Percentiles rank a stretch among this genome's conserved stretches.
These are phyloP conservation scores for Napeogenes inachia DNA, from an alignment of 2,888 invertebrate species.

Conservation along the genomic window DNA sequence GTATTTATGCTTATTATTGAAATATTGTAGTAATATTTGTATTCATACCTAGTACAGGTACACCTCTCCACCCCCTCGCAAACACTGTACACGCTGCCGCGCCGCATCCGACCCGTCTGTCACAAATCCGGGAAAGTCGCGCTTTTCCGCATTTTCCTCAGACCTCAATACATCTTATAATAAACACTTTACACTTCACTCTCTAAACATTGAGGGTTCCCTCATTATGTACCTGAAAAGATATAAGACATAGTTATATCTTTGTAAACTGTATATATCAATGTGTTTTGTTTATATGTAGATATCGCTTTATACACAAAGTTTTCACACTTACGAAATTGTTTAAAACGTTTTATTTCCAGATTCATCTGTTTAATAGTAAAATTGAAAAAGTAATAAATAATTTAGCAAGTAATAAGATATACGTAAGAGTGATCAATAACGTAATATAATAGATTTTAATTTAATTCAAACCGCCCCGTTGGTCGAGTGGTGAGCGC, in stretches of 20 bases:
- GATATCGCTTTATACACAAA: neutral
- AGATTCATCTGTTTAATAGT: too few species aligned
- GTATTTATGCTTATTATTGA: too few species aligned
- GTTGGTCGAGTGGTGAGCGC: too few species aligned
- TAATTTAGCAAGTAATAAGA: too few species aligned
- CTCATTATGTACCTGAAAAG: constrained; percentile 29
- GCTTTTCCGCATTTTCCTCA: constrained; percentile 24
- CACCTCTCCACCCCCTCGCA: constrained; percentile 74
- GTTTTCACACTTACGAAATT: neutral
- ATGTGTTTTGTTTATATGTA: too few species aligned
- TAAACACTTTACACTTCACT: constrained; percentile 24
- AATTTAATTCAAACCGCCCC: too few species aligned
- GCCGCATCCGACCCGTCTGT: constrained; percentile 64
- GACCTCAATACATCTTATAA: constrained; percentile 25
- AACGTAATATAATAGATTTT: neutral
- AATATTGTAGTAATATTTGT: neutral
- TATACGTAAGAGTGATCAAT: neutral
- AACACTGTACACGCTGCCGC: constrained; percentile 71
- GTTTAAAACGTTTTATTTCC: too few species aligned
- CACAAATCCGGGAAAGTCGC: constrained; percentile 44
- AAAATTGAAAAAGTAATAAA: too few species aligned
- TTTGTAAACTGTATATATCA: too few species aligned
- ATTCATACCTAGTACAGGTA: constrained; percentile 59
- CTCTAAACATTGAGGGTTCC: constrained; percentile 9
- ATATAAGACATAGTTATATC: neutral